Base-by-base conservation (phyloP, 1,140 invertebrate species). In the Scaptomyza montana region DNA sequence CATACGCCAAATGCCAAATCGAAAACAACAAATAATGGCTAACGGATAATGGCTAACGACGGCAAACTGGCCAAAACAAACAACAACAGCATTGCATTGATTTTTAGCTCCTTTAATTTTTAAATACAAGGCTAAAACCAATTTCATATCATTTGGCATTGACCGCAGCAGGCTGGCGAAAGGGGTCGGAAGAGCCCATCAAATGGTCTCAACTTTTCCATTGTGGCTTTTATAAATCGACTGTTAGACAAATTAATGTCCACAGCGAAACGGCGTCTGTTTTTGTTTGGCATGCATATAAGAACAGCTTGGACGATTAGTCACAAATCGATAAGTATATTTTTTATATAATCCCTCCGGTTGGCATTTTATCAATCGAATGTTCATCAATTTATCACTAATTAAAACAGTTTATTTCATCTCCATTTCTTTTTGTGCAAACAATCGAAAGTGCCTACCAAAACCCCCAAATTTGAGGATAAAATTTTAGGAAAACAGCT, bases 61-160 rank as follows among this genome's bases (percentile, higher is more conserved):
- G 12, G 7, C 33, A 36, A 80, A 67, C 63, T 73, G 69, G 63
- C 39, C 45, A 55, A 16, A 50, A 30, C 0, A n/a, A 43, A 5
- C 25, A 46, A 65, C 33, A 50, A 78, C 39, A 36, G 33, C 46
- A 55, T 46, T 55, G 74, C 81, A 86, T 86, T 82, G 75, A 82
- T 67, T 78, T 78, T 75, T 70, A 55, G 67, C 53, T 78, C 56
- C 62, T 87, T 89, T 77, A 87, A 89, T 89, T 82, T 87, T 79
- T 70, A 78, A 72, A 75, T 67, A 64, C 81, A 81, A 82, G 84
- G 84, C 82, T 79, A 89, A 77, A 89, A 87, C 78, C 89, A 89
- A 87, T 87, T 87, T 87, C 75, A 69, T 76, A 89, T 89, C 77
- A 87, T 87, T 89, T 87, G 82, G 84, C 76, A 82, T 76, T 78